Conservation (phyloP, 2,113 vertebrate genomes). For the Pituophis catenifer region DNA sequence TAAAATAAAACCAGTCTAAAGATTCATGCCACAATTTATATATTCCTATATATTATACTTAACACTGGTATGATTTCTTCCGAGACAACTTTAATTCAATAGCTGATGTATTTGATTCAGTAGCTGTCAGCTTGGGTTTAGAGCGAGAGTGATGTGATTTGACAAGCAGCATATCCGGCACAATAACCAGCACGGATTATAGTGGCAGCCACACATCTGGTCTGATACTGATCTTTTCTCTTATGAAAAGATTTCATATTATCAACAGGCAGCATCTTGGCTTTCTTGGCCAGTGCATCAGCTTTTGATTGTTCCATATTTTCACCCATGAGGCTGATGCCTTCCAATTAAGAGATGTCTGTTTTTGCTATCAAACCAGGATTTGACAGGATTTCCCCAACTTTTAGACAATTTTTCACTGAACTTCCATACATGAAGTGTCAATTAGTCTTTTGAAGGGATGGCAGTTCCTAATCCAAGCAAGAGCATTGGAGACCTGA, state of each 20-base stretch:
- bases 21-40: neutral
- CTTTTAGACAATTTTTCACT: neutral
- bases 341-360: constrained; percentile 49
- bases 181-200: constrained; percentile 44
- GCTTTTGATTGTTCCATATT: neutral
- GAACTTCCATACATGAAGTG: neutral
- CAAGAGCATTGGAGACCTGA: neutral
- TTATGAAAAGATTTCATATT: constrained; percentile 40
- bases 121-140: constrained; percentile 50
- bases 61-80: constrained; percentile 52
- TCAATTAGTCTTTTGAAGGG: neutral
- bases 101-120: constrained; percentile 48
- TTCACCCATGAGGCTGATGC: constrained; percentile 13
- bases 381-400: constrained; percentile 25
- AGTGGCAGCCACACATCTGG: constrained; percentile 32
- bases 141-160: constrained; percentile 42
- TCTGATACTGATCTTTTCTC: constrained; percentile 36
- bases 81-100: constrained; percentile 48
- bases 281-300: neutral
- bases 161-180: constrained; percentile 27
- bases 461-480: accelerated
- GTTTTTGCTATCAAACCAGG: constrained; percentile 3
- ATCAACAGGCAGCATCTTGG: neutral
- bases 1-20: neutral
- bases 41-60: constrained; percentile 35